Percentiles rank a stretch among this genome's conserved stretches.
phyloP scores from a whole-genome alignment of 2,797 vertebrate genomes.

The Dromococcyx pavoninus region DNA sequence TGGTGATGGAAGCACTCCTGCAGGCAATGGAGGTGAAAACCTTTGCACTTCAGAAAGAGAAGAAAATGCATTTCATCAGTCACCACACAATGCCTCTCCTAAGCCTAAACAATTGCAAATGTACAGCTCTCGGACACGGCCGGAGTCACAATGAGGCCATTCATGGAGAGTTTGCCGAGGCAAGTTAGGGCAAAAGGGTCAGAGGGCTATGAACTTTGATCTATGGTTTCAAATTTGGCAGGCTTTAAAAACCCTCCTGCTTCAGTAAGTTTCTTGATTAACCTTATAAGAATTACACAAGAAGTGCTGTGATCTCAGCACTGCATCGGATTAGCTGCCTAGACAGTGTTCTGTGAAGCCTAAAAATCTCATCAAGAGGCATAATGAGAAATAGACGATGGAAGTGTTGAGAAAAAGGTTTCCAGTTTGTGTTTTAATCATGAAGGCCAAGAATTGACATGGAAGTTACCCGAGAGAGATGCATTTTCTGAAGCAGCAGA shows the following conservation, averaged over 20 bases:
- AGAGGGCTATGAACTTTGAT: slow-evolving; percentile 72
- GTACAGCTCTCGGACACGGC: slow-evolving; percentile 39
- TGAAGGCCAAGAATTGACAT: slow-evolving; percentile 13
- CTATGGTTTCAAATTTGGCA: slow-evolving; percentile 65
- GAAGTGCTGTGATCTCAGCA: slow-evolving; percentile 60
- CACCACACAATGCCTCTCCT: slow-evolving; percentile 47
- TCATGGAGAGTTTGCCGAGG: slow-evolving; percentile 39
- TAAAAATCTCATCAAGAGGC: slow-evolving; percentile 60
- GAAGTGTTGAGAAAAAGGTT: slow-evolving; percentile 24
- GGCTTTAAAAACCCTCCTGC: slow-evolving; percentile 62
- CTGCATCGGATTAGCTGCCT: slow-evolving; percentile 61
- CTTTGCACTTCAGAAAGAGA: slow-evolving; percentile 31
- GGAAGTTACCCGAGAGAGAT: slow-evolving; percentile 19
- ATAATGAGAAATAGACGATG: slow-evolving; percentile 60
- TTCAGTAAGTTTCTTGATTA: slow-evolving; percentile 72
- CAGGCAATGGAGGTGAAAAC: slow-evolving; percentile 42
- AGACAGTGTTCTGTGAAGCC: slow-evolving; percentile 52
- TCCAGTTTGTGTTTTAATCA: slow-evolving; percentile 62
- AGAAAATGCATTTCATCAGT: slow-evolving; percentile 61
- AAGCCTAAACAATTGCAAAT: slow-evolving; percentile 66
- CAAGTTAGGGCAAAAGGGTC: slow-evolving; percentile 59
- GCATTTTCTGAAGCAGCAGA: background rate
- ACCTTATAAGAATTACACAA: slow-evolving; percentile 65
- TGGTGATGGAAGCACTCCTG: slow-evolving; percentile 2
- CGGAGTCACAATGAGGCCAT: slow-evolving; percentile 57